Evolutionary conservation across 1,140 invertebrate species (phyloP).

Genomic region (Sesamia nonagrioides): DNA sequence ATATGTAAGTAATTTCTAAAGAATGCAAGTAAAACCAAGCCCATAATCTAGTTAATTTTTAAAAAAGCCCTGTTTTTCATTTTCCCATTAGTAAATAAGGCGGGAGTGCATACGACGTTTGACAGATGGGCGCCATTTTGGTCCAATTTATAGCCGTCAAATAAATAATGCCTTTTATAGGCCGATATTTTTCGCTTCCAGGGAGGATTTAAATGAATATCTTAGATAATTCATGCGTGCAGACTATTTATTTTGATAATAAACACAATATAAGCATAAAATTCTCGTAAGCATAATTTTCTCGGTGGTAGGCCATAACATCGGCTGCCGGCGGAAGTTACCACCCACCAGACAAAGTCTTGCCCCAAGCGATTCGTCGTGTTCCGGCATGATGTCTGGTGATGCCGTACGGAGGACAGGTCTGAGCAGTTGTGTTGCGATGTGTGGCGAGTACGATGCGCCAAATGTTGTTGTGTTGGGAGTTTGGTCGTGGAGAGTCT

Average conservation of each 20-base stretch:
- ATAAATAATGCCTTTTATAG: not conserved
- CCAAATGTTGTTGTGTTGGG: no score
- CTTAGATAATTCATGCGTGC: not conserved
- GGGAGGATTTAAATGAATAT: not conserved
- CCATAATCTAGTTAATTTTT: not conserved
- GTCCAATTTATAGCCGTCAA: slow-evolving; percentile 4
- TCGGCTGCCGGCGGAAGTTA: no score
- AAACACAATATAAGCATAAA: not conserved
- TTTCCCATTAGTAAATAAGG: not conserved
- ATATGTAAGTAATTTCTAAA: no score
- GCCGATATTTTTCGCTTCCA: not conserved
- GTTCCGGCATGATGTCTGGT: no score
- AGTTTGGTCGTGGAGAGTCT: no score
- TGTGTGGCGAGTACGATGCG: no score
- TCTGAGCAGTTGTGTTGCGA: no score
- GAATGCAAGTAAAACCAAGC: not conserved
- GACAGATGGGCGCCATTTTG: slow-evolving; percentile 18
- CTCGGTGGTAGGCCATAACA: no score
- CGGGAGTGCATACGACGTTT: slow-evolving; percentile 6
- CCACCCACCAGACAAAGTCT: no score
- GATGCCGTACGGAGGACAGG: no score
- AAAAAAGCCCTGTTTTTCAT: not conserved
- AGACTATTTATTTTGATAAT: not conserved
- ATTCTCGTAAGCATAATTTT: not conserved
- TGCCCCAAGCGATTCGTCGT: no score